Percentiles rank a stretch among this genome's conserved stretches.
These are phyloP conservation scores for Ondatra zibethicus DNA, from an alignment of 2,113 vertebrate genomes.

Conservation along the genomic window DNA sequence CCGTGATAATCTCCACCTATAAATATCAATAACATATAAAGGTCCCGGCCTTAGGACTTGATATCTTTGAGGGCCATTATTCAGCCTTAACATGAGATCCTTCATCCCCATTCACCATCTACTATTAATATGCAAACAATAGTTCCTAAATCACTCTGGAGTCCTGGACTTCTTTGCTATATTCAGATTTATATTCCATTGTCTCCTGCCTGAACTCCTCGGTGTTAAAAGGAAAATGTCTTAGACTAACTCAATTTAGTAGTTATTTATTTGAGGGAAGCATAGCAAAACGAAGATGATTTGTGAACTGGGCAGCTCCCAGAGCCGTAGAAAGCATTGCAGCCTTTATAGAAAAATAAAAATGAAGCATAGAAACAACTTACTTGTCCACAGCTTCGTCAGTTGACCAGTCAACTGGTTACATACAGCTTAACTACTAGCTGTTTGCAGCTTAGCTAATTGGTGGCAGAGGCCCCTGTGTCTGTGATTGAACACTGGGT, in stretches of 20 bases:
- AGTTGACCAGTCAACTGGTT: not conserved
- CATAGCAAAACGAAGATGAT: not conserved
- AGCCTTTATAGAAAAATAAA: not conserved
- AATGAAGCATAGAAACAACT: not conserved
- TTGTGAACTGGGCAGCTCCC: not conserved
- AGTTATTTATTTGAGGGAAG: not conserved
- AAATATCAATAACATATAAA: not conserved
- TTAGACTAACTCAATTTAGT: not conserved
- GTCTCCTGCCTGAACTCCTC: not conserved
- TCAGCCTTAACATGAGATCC: not conserved
- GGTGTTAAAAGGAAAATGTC: not conserved
- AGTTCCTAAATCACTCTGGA: not conserved
- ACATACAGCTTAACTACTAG: not conserved
- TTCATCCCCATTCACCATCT: not conserved
- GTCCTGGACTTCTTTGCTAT: not conserved
- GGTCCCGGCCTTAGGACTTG: not conserved
- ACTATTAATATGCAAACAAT: not conserved
- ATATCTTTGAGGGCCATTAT: not conserved
- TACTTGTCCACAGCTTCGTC: not conserved
- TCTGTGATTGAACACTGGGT: not conserved
- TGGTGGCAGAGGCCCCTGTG: not conserved
- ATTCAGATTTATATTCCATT: not conserved
- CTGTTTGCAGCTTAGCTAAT: not conserved
- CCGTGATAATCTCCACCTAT: not conserved
- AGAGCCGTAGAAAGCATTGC: not conserved